Base-by-base conservation (phyloP, 2,888 invertebrate species). In the Tromatobia lineatoria region DNA sequence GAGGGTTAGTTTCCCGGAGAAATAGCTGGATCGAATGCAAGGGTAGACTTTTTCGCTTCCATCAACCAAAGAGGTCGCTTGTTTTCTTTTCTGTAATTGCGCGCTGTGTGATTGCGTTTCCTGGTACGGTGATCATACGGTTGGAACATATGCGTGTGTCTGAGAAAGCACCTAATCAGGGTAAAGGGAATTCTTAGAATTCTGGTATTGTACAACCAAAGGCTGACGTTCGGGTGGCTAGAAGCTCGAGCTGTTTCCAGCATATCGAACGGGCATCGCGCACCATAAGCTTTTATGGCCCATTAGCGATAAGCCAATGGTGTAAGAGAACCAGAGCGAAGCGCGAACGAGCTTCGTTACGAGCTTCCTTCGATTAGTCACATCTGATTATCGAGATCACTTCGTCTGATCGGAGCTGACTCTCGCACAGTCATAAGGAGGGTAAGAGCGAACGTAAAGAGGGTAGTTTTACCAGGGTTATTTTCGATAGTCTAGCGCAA, bases 281-380 rank as follows among this genome's bases (percentile, higher is more conserved):
- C 64, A 57, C 74, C 84, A 81, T 85, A 81, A 85, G 83, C 85
- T 85, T 83, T 83, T 85, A 86, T 80, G 85, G 69, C 59, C 81
- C 85, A 85, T 86, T 86, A 86, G 74, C 80, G 86, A 84, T 85
- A 82, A 84, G 82, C 82, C 76, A 69, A 75, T 73, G 73, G 69
- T 42, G 70, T 38, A 74, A 61, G 75, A 69, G 57, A 57, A 66
- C 70, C 64, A 73, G 83, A 76, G 76, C 79, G 78, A 82, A 87
- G 80, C 82, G 86, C 76, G 78, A 85, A 83, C 85, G 85, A 81
- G 86, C 85, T 85, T 87, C 85, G 87, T 87, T 86, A 82, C 86
- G 86, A 83, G 86, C 79, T 87, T 85, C 75, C 86, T 86, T 86
- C 86, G 87, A 87, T 87, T 87, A 87, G 87, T 87, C 86, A 87